Evolutionary conservation across 1,140 invertebrate species (phyloP).

Genomic region (Epicauta chinensis): DNA sequence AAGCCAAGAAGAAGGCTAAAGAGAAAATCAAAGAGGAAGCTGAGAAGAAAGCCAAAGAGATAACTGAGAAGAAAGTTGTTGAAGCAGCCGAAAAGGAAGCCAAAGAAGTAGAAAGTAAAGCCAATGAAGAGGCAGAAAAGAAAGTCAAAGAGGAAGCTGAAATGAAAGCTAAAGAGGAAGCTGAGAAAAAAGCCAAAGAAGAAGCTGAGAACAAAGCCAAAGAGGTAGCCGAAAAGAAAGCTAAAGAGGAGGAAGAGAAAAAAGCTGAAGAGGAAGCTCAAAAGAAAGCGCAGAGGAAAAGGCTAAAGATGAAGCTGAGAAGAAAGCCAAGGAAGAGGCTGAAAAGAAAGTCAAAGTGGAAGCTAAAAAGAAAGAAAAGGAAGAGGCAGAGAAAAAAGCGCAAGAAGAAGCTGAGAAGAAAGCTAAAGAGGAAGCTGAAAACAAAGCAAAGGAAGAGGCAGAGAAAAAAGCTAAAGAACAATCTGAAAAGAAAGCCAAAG

Average conservation of each 20-base stretch:
- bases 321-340: constrained; percentile 34
- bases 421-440: constrained; percentile 22
- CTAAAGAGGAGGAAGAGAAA: constrained; percentile 30
- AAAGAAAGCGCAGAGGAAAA: too few relatives aligned
- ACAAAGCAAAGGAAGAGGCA: constrained; percentile 21
- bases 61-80: constrained; percentile 21
- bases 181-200: constrained; percentile 40
- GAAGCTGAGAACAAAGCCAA: constrained; percentile 26
- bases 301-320: constrained; percentile 29
- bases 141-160: constrained; percentile 28
- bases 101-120: constrained; percentile 24
- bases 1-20: constrained; percentile 16
- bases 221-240: constrained; percentile 25
- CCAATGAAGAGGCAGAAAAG: constrained; percentile 23
- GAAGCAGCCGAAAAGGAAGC: constrained; percentile 21
- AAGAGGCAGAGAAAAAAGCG: constrained; percentile 21
- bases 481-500: constrained; percentile 28
- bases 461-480: constrained; percentile 25
- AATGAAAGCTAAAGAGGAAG: constrained; percentile 39
- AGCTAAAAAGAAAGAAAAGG: constrained; percentile 20
- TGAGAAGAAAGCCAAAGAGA: constrained; percentile 22
- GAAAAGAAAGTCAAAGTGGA: constrained; percentile 35
- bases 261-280: constrained; percentile 40
- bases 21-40: constrained; percentile 21
- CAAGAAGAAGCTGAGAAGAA: constrained; percentile 24